Percentiles rank a stretch among this genome's conserved stretches.
These are phyloP conservation scores for Ischnura elegans DNA, from an alignment of 2,888 invertebrate species.

Conservation along the genomic window DNA sequence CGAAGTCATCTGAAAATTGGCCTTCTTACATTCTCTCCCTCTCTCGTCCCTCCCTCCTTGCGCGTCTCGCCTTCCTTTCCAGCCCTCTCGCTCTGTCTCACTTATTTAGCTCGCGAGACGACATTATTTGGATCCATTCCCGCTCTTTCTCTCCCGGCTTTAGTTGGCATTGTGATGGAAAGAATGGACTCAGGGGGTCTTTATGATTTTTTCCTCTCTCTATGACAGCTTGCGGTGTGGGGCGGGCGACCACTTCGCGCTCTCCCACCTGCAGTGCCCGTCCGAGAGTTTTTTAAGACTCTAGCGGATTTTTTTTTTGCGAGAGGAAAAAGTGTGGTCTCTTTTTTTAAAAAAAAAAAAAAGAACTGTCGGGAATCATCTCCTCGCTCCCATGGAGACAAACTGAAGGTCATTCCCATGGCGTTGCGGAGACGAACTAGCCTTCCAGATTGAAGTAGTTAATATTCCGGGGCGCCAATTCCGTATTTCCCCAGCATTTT, in stretches of 20 bases:
- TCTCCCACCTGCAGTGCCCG: background rate
- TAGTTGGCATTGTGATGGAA: constrained; percentile 34
- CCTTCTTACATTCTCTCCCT: constrained; percentile 32
- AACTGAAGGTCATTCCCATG: constrained; percentile 12
- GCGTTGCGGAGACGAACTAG: background rate
- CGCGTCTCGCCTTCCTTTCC: background rate
- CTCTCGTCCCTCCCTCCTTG: background rate
- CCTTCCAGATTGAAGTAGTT: background rate
- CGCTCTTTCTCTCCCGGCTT: background rate
- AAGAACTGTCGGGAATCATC: background rate
- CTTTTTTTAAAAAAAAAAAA: background rate
- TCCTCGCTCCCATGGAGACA: background rate
- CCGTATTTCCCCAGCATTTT: background rate
- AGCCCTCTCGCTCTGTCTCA: constrained; percentile 31
- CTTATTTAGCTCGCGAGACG: constrained; percentile 47
- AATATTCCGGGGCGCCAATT: background rate
- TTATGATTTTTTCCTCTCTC: background rate
- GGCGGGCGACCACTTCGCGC: background rate
- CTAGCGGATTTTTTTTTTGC: background rate
- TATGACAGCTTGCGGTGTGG: background rate
- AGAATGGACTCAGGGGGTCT: constrained; percentile 32
- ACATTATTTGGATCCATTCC: constrained; percentile 53
- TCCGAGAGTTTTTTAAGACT: background rate
- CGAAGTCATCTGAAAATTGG: constrained; percentile 64
- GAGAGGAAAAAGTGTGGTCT: background rate